Evolutionary conservation across 2,888 invertebrate species (phyloP), one percentile per base, ranked within the genome.

Genomic region (Stenichneumon culpator): DNA sequence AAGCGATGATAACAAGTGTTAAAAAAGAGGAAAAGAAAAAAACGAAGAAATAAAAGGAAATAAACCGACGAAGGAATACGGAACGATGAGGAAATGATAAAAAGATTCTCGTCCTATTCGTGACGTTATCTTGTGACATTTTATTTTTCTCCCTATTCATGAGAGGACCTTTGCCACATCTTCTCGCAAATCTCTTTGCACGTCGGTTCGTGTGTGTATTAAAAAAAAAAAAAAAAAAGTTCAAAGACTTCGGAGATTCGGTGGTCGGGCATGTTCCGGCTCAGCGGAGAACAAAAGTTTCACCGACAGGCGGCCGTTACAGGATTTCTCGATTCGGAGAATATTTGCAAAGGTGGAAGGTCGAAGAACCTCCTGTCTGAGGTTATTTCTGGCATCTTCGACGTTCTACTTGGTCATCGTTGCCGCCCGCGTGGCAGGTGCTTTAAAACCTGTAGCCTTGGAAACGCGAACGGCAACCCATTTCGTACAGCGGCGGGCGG

Each of bases 281-380:
- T 84, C 78, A 69, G 65, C 50, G 78, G 63, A 47, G 57, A 83
- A 80, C 32, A 75, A 83, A 78, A 82, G 63, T 81, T 75, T 57
- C 54, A 16, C 25, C 44, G 52, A 28, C 28, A 67, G 78, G 47
- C 52, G 22, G 32, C 25, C 19, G 65, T 39, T 67, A 69, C 70
- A 14, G 54, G 75, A 73, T 79, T 77, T 67, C 44, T 47, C 60
- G 77, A 77, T 84, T 80, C 73, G 52, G 32, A 14, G 57, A 57
- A 57, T 57, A 57, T 25, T 54, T 32, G 19, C n/a, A 82, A 84
- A 84, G 82, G 84, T 84, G 74, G 78, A 79, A 84, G 84, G 82
- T 84, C 82, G 79, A 67, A 68, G 77, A 84, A 84, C 79, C 74
- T 65, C 39, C 47, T 70, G 74, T 78, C 82, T 79, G 57, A 67